These are phyloP conservation scores for Pantelozetes paolii DNA, from an alignment of 2,888 invertebrate genomes.

Conservation along the genomic window DNA sequence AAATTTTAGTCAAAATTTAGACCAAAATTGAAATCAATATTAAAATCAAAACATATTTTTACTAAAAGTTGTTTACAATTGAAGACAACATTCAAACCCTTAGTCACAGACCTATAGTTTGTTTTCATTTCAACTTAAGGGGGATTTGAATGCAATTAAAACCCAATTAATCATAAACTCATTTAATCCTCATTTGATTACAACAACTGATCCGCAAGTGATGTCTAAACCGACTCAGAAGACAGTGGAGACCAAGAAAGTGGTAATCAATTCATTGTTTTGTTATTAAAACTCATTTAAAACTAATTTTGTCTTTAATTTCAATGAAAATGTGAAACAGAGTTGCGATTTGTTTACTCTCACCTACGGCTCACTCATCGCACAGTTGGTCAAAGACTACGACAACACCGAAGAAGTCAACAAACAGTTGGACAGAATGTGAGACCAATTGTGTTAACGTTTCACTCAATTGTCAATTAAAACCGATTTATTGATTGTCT, in stretches of 20 bases:
- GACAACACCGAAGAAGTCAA: constrained; percentile 97
- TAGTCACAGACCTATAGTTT: not conserved
- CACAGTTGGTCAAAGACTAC: constrained; percentile 92
- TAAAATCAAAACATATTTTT: too few relatives aligned
- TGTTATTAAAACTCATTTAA: not conserved
- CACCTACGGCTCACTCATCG: constrained; percentile 95
- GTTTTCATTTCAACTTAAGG: not conserved
- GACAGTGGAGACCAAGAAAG: constrained; percentile 10
- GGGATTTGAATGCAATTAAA: not conserved
- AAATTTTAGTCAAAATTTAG: too few relatives aligned
- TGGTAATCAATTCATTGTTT: not conserved
- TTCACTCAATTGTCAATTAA: not conserved
- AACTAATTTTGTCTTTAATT: not conserved
- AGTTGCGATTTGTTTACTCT: constrained; percentile 69
- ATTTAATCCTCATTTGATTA: not conserved
- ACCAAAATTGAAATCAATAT: too few relatives aligned
- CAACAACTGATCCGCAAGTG: not conserved
- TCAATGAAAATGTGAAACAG: not conserved
- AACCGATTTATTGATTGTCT: constrained; percentile 41
- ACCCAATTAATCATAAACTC: not conserved
- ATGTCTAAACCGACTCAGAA: constrained; percentile 6
- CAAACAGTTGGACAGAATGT: constrained; percentile 83
- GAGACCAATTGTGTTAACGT: not conserved
- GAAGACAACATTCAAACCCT: not conserved
- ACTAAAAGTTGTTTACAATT: too few relatives aligned